Evolutionary conservation across 2,888 invertebrate species (phyloP).

Genomic region (Chymomyza fuscimana): DNA sequence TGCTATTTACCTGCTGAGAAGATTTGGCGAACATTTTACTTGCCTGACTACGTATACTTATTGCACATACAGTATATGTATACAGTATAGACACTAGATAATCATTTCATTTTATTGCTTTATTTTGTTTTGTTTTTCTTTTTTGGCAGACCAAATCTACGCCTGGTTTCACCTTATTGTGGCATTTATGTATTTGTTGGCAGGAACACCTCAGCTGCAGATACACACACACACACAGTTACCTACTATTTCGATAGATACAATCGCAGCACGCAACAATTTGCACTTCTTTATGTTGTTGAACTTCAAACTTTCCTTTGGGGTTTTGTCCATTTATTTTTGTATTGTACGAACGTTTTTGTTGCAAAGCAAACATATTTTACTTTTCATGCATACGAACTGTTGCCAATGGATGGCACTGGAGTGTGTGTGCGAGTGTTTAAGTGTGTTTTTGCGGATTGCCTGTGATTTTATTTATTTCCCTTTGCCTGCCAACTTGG

Average conservation of each 20-base stretch:
- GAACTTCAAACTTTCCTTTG: slow-evolving; percentile 59
- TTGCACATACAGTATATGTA: slow-evolving; percentile 11
- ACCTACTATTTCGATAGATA: slow-evolving; percentile 60
- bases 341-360: slow-evolving; percentile 35
- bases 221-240: neutral
- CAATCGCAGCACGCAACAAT: slow-evolving; percentile 72
- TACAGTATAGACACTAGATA: slow-evolving; percentile 63
- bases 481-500: slow-evolving; percentile 54
- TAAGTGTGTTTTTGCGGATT: slow-evolving; percentile 16
- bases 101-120: slow-evolving; percentile 73
- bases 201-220: slow-evolving; percentile 53
- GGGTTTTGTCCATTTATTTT: neutral
- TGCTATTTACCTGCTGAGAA: slow-evolving; percentile 61
- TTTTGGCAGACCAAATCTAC: slow-evolving; percentile 32
- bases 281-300: slow-evolving; percentile 70
- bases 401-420: neutral
- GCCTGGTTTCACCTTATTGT: slow-evolving; percentile 55
- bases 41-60: slow-evolving; percentile 19
- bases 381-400: slow-evolving; percentile 64
- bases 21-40: slow-evolving; percentile 32
- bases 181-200: slow-evolving; percentile 65
- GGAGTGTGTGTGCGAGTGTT: neutral
- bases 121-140: slow-evolving; percentile 36
- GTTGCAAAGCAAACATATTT: slow-evolving; percentile 62
- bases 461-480: slow-evolving; percentile 67